Conservation (phyloP, 2,113 vertebrate species). For the Dolichotis patagonum region DNA sequence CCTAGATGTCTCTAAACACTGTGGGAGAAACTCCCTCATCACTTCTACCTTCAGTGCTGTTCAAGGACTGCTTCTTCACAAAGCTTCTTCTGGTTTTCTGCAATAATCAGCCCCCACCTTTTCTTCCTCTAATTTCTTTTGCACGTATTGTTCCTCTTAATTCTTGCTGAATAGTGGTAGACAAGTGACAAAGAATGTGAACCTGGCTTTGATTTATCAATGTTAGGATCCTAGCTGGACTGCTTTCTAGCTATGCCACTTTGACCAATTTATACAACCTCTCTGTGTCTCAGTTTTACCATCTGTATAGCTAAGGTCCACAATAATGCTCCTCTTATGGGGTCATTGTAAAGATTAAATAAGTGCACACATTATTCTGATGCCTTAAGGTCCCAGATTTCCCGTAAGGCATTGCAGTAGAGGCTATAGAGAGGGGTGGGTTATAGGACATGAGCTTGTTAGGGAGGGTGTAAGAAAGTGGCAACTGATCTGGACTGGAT, state of each 20-base stretch:
- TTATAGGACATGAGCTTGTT: neutral
- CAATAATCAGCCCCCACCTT: neutral
- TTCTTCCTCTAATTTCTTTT: neutral
- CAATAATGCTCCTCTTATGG: neutral
- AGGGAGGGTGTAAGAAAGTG: neutral
- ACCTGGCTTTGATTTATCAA: neutral
- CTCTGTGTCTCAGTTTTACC: neutral
- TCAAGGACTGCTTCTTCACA: neutral
- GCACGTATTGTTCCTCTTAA: neutral
- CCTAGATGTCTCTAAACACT: neutral
- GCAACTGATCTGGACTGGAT: neutral
- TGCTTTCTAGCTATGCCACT: neutral
- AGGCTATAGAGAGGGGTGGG: neutral
- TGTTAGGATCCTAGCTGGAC: neutral
- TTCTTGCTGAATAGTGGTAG: neutral
- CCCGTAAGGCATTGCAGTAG: neutral
- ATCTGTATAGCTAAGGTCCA: neutral
- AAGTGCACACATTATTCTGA: neutral
- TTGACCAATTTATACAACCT: neutral
- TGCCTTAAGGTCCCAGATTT: too few relatives aligned
- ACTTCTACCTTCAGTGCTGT: neutral
- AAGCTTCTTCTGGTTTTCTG: neutral
- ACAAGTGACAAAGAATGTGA: neutral
- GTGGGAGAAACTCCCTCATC: neutral
- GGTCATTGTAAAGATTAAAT: neutral